These are phyloP conservation scores for Chlorospingus flavigularis DNA, from an alignment of 2,797 vertebrate species.

Conservation along the genomic window DNA sequence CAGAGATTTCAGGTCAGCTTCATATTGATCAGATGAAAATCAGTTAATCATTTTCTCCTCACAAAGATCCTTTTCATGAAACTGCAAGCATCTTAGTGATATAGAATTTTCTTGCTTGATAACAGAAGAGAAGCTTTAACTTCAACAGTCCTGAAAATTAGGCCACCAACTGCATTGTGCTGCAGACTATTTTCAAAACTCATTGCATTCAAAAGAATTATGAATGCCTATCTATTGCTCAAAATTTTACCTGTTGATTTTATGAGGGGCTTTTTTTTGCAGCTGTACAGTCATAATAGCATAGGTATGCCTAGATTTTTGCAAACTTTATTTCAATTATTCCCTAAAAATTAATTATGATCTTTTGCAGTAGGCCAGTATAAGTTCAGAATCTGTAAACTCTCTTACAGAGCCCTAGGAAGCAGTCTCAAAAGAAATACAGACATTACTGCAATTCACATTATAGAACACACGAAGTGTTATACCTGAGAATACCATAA, in stretches of 20 bases:
- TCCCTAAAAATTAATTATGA: background rate
- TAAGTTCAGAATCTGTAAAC: background rate
- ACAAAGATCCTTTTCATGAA: background rate
- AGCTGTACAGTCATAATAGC: background rate
- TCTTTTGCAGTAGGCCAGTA: background rate
- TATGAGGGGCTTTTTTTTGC: background rate
- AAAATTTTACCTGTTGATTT: background rate
- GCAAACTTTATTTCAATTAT: background rate
- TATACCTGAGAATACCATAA: background rate
- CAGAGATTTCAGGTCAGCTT: background rate
- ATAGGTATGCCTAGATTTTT: background rate
- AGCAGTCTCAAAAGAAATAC: background rate
- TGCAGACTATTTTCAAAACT: background rate
- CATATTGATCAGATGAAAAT: conserved; percentile 30
- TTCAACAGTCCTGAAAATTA: conserved; percentile 16
- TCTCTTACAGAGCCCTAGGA: background rate
- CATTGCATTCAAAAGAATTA: background rate
- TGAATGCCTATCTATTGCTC: background rate
- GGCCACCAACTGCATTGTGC: background rate
- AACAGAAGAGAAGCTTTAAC: background rate
- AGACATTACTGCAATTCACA: background rate
- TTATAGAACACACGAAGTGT: background rate
- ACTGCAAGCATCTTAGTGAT: background rate
- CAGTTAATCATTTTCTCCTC: background rate
- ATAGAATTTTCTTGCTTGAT: background rate